Evolutionary conservation across 2,113 vertebrate species (phyloP), one percentile per base, ranked within the genome.

Genomic region (Neodontobutis hainanensis): DNA sequence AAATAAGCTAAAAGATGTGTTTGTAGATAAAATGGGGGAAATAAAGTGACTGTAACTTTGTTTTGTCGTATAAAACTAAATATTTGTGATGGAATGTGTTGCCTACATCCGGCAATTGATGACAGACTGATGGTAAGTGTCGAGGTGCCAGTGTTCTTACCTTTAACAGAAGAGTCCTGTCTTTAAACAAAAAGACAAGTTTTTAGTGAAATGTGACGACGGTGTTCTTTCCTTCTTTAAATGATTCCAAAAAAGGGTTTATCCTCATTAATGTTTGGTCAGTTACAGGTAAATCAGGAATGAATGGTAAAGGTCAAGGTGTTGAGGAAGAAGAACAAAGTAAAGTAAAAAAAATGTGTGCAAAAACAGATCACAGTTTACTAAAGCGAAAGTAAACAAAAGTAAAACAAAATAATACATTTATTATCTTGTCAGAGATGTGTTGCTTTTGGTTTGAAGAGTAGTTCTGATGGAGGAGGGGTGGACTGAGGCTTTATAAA

Each of bases 401-500:
- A n/a, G n/a, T 70, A 61, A 58, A 66, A 5, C 6, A 8, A 62
- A 55, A n/a, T 0, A 51, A 73, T 50, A 5, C 8, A 47, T 49
- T 2, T 10, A 15, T 66, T 16, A 10, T 77, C 63, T 72, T 56
- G 44, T 69, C 46, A 51, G 60, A 61, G 77, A 65, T 40, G 65
- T 19, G 35, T 0, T 3, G 42, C n/a, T 36, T 32, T 59, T n/a
- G 11, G 47, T 52, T 36, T 55, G 35, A 6, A n/a, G 11, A 65
- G 19, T 59, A 62, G 52, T 2, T 35, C 44, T 14, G 61, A 35
- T 87, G 75, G 75, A 73, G 73, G 69, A 57, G 67, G 75, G 57
- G 57, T 43, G 58, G 73, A 61, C 80, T 19, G 57, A 47, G 12
- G 72, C 71, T 82, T 91, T 90, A 83, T 89, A 87, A 65, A 73